Conservation (phyloP, 2,888 invertebrate genomes). For the Drosophila kambysellisi region DNA sequence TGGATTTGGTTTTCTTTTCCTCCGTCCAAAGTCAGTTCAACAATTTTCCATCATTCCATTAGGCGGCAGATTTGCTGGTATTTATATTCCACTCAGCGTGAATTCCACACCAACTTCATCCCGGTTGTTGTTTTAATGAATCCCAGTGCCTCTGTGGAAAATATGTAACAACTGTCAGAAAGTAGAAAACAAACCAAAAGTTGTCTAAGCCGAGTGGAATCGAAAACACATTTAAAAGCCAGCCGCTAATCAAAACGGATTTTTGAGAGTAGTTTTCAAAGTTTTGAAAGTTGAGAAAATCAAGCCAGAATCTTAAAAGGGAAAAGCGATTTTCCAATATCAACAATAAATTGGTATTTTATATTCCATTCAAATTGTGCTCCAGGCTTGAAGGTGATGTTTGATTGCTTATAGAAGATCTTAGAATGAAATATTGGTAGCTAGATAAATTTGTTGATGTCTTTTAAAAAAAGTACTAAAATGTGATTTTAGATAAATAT, state of each 20-base stretch:
- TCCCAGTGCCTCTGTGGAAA: background rate
- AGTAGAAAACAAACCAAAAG: background rate
- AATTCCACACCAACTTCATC: background rate
- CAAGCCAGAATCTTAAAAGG: background rate
- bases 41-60: slow-evolving; percentile 16
- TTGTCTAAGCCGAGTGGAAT: background rate
- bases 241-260: background rate
- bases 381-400: background rate
- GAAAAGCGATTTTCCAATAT: too few species aligned
- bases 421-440: background rate
- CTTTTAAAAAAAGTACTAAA: background rate
- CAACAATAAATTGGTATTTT: too few species aligned
- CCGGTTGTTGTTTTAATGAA: background rate
- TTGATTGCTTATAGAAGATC: background rate
- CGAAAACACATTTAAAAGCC: background rate
- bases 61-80: slow-evolving; percentile 5
- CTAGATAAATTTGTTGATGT: background rate
- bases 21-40: slow-evolving; percentile 25
- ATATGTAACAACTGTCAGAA: background rate
- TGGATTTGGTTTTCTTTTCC: background rate
- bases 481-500: background rate
- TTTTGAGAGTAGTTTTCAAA: background rate
- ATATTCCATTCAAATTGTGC: background rate
- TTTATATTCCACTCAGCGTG: slow-evolving; percentile 8
- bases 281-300: background rate